Evolutionary conservation across 2,113 vertebrate genomes (phyloP).

Genomic region (Lepisosteus oculatus): DNA sequence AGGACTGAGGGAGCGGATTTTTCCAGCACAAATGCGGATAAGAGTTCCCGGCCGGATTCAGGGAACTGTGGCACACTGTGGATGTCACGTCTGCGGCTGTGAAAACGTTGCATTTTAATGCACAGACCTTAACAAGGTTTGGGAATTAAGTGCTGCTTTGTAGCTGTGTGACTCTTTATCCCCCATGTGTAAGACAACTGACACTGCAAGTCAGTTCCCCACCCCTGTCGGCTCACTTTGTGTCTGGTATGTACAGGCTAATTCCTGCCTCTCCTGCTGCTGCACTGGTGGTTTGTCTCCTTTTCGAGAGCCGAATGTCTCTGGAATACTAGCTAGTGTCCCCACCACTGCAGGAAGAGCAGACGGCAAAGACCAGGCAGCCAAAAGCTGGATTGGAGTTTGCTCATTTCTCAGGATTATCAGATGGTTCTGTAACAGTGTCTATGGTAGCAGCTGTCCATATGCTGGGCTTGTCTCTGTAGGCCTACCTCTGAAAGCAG

Average conservation of each 20-base stretch:
- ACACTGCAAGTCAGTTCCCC: slow-evolving; percentile 10
- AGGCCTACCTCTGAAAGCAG: too few relatives aligned
- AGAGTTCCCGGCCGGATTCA: background rate
- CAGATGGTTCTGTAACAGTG: too few relatives aligned
- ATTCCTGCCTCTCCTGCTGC: slow-evolving; percentile 1
- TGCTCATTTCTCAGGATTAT: too few relatives aligned
- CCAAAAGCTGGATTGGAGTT: too few relatives aligned
- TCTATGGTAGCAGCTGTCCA: too few relatives aligned
- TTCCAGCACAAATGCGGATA: too few relatives aligned
- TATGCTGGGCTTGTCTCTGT: too few relatives aligned
- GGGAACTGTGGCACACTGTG: background rate
- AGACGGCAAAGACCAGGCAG: too few relatives aligned
- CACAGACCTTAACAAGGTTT: background rate
- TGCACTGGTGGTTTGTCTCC: background rate
- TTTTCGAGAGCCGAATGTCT: too few relatives aligned
- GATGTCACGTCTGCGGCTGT: background rate
- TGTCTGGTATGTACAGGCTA: background rate
- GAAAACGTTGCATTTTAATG: background rate
- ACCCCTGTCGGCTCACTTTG: background rate
- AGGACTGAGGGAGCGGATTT: background rate
- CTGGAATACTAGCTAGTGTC: too few relatives aligned
- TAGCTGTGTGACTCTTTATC: background rate
- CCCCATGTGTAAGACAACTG: slow-evolving; percentile 7
- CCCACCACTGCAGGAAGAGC: too few relatives aligned
- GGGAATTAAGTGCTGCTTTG: too few relatives aligned